phyloP scores from a whole-genome alignment of 92 coral and sea anemone genomes.

The Epizoanthus illoricatus region DNA sequence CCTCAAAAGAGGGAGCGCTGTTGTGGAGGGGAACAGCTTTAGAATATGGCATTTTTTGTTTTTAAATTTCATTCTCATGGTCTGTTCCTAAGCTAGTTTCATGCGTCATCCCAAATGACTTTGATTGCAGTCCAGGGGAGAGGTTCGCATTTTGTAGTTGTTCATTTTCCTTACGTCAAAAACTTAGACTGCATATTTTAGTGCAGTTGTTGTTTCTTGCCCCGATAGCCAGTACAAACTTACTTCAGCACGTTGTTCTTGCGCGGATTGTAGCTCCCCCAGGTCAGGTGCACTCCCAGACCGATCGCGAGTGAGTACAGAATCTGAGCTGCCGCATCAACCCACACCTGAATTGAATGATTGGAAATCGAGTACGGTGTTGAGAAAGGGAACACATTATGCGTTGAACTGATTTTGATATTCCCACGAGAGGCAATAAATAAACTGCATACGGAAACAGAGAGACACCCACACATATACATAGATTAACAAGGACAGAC shows the following conservation, averaged over 20 bases:
- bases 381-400: neutral
- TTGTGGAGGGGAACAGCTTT: too few relatives aligned
- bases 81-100: too few relatives aligned
- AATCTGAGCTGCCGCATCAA: conserved; percentile 88
- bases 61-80: too few relatives aligned
- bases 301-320: conserved; percentile 85
- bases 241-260: conserved; percentile 69
- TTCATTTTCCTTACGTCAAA: too few relatives aligned
- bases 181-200: too few relatives aligned
- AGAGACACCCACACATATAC: neutral
- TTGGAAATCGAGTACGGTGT: neutral
- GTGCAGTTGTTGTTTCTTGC: too few relatives aligned
- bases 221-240: neutral
- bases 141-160: too few relatives aligned
- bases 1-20: too few relatives aligned
- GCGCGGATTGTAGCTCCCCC: conserved; percentile 86
- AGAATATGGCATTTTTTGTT: too few relatives aligned
- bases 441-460: neutral
- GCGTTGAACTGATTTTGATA: neutral
- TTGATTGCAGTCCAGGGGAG: too few relatives aligned
- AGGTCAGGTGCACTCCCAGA: conserved; percentile 76
- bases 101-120: too few relatives aligned
- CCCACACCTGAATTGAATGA: conserved; percentile 72
- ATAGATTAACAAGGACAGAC: neutral
- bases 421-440: neutral